These are phyloP conservation scores for Athetis lepigone DNA, from an alignment of 2,888 invertebrate species.

Conservation along the genomic window DNA sequence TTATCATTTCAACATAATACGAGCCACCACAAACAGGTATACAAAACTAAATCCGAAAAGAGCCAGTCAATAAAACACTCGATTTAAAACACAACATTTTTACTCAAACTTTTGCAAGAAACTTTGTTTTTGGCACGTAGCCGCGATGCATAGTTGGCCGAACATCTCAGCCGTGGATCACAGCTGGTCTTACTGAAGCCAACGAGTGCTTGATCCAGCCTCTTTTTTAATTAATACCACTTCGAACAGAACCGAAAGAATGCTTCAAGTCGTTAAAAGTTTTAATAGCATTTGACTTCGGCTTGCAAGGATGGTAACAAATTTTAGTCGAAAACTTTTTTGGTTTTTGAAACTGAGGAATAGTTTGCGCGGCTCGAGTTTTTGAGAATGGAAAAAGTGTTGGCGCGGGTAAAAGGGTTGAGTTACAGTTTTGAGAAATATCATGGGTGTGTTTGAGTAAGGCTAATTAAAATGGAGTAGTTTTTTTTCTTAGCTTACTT, in stretches of 20 bases:
- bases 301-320: slow-evolving; percentile 81
- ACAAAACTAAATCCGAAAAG: slow-evolving; percentile 34
- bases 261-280: slow-evolving; percentile 90
- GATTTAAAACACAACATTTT: slow-evolving; percentile 65
- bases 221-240: slow-evolving; percentile 90
- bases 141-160: slow-evolving; percentile 57
- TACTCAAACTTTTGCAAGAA: slow-evolving; percentile 61
- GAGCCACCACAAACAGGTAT: slow-evolving; percentile 16
- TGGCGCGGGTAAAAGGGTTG: slow-evolving; percentile 30
- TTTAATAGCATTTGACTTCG: slow-evolving; percentile 89
- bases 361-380: slow-evolving; percentile 60
- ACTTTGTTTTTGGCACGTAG: slow-evolving; percentile 72
- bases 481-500: slow-evolving; percentile 9
- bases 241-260: slow-evolving; percentile 88
- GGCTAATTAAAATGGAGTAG: background rate
- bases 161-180: slow-evolving; percentile 65
- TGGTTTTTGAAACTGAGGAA: slow-evolving; percentile 73
- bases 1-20: too few relatives aligned
- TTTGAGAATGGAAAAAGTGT: slow-evolving; percentile 55
- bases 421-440: slow-evolving; percentile 43
- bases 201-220: slow-evolving; percentile 80
- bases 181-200: slow-evolving; percentile 71
- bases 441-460: slow-evolving; percentile 32
- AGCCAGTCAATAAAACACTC: slow-evolving; percentile 58
- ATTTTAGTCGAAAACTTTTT: slow-evolving; percentile 82